phyloP scores from a whole-genome alignment of 2,888 invertebrate genomes.

The Cancer borealis region DNA sequence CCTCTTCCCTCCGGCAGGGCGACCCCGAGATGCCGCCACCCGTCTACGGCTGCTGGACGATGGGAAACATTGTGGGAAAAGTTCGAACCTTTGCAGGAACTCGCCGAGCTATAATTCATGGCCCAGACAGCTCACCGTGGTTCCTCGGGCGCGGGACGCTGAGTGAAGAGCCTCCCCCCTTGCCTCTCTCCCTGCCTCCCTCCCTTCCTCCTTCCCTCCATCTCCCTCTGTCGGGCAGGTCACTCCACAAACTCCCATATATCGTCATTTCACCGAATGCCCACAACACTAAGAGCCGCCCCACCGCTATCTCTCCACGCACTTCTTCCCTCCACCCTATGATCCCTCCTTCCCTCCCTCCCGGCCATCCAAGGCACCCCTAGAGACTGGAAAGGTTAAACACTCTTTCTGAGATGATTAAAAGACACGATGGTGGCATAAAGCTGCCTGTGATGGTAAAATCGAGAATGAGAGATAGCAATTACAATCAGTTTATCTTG shows the following conservation, averaged over 20 bases:
- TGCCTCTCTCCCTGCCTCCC: not conserved
- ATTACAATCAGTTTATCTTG: not conserved
- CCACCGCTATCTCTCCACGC: not conserved
- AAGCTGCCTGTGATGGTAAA: not conserved
- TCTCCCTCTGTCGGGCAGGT: not conserved
- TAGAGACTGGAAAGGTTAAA: constrained; percentile 6
- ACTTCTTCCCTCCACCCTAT: not conserved
- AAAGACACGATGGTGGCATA: not conserved
- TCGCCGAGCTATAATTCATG: constrained; percentile 45
- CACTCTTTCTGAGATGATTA: not conserved
- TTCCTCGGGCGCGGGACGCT: constrained; percentile 24
- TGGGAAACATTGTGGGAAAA: constrained; percentile 62
- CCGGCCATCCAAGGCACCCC: not conserved
- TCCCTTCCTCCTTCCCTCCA: not conserved
- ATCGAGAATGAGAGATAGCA: not conserved
- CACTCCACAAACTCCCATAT: constrained; percentile 42
- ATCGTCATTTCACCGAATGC: constrained; percentile 12
- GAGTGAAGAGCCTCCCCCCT: not conserved
- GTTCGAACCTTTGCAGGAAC: constrained; percentile 55
- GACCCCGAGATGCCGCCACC: constrained; percentile 9
- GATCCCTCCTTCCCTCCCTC: not conserved
- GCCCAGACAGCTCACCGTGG: constrained; percentile 53
- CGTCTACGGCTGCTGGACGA: constrained; percentile 6
- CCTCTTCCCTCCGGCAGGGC: not conserved
- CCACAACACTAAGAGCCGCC: constrained; percentile 21